These are phyloP conservation scores for Paedocypris micromegethes DNA, from an alignment of 2,797 vertebrate species.

Conservation along the genomic window DNA sequence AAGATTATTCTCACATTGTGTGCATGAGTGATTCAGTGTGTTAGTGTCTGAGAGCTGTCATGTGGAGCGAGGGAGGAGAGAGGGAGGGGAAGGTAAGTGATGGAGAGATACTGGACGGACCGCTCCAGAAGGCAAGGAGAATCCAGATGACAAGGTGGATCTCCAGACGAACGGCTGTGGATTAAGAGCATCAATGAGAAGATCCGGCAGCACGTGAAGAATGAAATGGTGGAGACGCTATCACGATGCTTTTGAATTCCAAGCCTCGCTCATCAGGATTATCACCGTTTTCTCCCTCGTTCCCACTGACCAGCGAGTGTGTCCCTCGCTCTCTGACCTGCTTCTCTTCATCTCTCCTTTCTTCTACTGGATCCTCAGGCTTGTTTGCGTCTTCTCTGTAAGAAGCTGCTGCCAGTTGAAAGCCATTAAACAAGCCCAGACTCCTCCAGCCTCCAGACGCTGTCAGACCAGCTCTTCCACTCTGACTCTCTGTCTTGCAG, in stretches of 20 bases:
- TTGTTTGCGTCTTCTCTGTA: not conserved
- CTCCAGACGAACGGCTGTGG: too few species aligned
- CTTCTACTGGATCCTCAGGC: not conserved
- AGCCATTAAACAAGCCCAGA: not conserved
- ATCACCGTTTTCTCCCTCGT: too few species aligned
- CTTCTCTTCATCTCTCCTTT: conserved; percentile 4
- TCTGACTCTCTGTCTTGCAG: too few species aligned
- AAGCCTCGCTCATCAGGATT: too few species aligned
- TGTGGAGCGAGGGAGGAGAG: conserved; percentile 27
- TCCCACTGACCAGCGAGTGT: not conserved
- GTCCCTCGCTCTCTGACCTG: not conserved
- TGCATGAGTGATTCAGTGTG: conserved; percentile 35
- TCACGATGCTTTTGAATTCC: too few species aligned
- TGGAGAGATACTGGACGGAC: too few species aligned
- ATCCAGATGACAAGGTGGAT: too few species aligned
- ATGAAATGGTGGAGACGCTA: too few species aligned
- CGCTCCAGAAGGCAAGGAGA: too few species aligned
- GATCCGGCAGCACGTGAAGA: too few species aligned
- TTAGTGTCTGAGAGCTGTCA: conserved; percentile 43
- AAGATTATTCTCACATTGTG: conserved; percentile 4
- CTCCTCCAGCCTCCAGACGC: not conserved
- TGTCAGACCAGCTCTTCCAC: too few species aligned
- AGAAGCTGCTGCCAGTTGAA: not conserved
- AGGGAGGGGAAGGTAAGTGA: conserved; percentile 17
- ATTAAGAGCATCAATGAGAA: too few species aligned